Percentiles rank a stretch among this genome's conserved stretches.
These are phyloP conservation scores for Acanthopagrus latus DNA, from an alignment of 2,797 vertebrate species.

Conservation along the genomic window DNA sequence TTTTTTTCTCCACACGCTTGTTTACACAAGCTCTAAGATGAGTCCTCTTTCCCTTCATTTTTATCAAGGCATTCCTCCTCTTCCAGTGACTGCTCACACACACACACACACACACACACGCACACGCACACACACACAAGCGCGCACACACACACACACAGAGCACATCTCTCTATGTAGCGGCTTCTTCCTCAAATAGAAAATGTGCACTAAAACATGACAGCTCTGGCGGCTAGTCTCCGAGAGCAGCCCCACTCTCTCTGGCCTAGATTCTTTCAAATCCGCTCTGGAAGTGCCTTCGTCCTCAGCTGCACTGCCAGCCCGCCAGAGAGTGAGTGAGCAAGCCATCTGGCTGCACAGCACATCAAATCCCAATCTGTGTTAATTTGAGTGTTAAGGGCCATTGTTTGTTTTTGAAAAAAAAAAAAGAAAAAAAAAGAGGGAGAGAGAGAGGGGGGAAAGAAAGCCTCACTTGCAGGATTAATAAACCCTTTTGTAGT, in stretches of 20 bases:
- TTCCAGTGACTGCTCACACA: conserved; percentile 58
- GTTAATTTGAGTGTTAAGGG: conserved; percentile 85
- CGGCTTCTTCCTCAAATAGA: conserved; percentile 82
- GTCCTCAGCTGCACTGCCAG: conserved; percentile 83
- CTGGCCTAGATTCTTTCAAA: conserved; percentile 86
- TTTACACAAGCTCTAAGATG: conserved; percentile 71
- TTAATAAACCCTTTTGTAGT: conserved; percentile 73
- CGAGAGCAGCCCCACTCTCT: conserved; percentile 81
- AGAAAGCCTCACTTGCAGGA: conserved; percentile 56
- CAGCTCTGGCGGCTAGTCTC: conserved; percentile 84
- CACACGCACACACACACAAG: conserved; percentile 20
- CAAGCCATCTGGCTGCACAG: conserved; percentile 81
- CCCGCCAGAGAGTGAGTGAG: conserved; percentile 78
- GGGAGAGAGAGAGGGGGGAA: background rate
- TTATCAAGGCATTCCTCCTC: conserved; percentile 74
- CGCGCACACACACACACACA: conserved; percentile 2
- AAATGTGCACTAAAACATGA: conserved; percentile 86
- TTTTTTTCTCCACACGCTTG: conserved; percentile 52
- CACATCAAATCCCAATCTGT: conserved; percentile 87
- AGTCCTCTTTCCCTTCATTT: conserved; percentile 70
- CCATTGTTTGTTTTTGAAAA: conserved; percentile 82
- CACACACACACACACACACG: background rate
- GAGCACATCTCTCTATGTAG: conserved; percentile 71
- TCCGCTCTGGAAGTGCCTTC: conserved; percentile 82
- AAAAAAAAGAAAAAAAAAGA: conserved; percentile 1